Evolutionary conservation across 2,888 invertebrate species (phyloP), one percentile per base, ranked within the genome.

Genomic region (Meganola albula): DNA sequence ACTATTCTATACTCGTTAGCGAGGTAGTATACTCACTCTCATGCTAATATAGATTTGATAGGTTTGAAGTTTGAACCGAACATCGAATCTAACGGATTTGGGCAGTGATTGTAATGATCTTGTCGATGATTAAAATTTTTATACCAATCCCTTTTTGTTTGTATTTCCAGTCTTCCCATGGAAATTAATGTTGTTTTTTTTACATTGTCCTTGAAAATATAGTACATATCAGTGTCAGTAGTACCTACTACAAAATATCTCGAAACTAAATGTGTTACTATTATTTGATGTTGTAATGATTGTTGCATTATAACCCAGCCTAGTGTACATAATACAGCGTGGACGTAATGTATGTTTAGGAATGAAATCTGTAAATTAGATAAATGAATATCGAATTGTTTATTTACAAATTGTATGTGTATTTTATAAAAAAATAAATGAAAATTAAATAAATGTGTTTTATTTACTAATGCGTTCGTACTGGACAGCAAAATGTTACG

Each of bases 371-470:
- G 66, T 74, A 76, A 48, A 74, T 68, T 82, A 79, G 77, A 75
- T 80, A 79, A 70, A 72, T 79, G 63, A 80, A 79, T 83, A 84
- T 69, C 75, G 64, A 82, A 84, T 78, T 80, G 83, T 78, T 84
- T 85, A 84, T 84, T 85, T 85, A 85, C 83, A 85, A 79, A 83
- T 74, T 82, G 78, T 83, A 84, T 82, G 85, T 84, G 84, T 85
- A 83, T 85, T 85, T 85, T 84, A 74, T 82, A 84, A 70, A 76
- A 84, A 84, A 85, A 77, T 77, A 78, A 79, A 79, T 65, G n/a
- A 72, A 71, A 75, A 63, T 44, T 43, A 58, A 61, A 60, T 52
- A 59, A 38, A 28, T 13, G 30, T 31, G 44, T 58, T 58, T 64
- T 37, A 50, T 49, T 62, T 16, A n/a, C n/a, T n/a, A n/a, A n/a